phyloP scores from a whole-genome alignment of 2,888 invertebrate species.

The Drosophila kambysellisi region DNA sequence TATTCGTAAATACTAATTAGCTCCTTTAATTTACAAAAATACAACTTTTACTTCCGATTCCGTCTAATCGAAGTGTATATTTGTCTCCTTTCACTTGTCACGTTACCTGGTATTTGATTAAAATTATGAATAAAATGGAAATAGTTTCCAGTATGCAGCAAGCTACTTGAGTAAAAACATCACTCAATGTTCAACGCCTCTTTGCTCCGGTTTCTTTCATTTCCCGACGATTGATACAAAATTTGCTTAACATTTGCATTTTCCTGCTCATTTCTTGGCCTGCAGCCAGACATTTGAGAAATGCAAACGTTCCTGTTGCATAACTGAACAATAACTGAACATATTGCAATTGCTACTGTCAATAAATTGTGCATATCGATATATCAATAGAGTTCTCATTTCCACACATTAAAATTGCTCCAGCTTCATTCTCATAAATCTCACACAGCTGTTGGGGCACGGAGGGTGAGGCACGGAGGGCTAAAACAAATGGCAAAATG shows the following conservation, averaged over 20 bases:
- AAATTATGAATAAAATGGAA: not conserved
- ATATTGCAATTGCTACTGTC: slow-evolving; percentile 64
- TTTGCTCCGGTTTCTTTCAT: not conserved
- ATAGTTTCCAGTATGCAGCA: not conserved
- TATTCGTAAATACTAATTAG: not conserved
- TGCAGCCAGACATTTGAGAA: not conserved
- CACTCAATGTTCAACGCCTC: not conserved
- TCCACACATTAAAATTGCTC: slow-evolving; percentile 74
- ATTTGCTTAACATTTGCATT: slow-evolving; percentile 7
- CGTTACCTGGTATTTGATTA: not conserved
- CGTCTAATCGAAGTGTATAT: not conserved
- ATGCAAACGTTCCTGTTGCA: slow-evolving; percentile 15
- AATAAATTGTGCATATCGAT: slow-evolving; percentile 66
- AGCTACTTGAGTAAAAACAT: not conserved
- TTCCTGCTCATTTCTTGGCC: slow-evolving; percentile 9
- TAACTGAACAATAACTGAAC: slow-evolving; percentile 41
- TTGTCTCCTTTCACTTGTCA: not conserved
- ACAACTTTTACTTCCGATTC: not conserved
- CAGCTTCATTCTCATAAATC: slow-evolving; percentile 64
- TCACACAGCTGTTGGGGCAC: slow-evolving; percentile 7
- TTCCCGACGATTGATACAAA: not conserved
- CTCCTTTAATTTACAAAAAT: not conserved
- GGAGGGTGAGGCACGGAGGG: not conserved
- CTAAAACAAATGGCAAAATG: slow-evolving; percentile 68
- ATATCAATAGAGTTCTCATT: slow-evolving; percentile 73